A percentile compares a stretch with the other conserved stretches of the same genome.
Conservation (phyloP, 2,888 invertebrate species). For the Rhodophaea formosa region DNA sequence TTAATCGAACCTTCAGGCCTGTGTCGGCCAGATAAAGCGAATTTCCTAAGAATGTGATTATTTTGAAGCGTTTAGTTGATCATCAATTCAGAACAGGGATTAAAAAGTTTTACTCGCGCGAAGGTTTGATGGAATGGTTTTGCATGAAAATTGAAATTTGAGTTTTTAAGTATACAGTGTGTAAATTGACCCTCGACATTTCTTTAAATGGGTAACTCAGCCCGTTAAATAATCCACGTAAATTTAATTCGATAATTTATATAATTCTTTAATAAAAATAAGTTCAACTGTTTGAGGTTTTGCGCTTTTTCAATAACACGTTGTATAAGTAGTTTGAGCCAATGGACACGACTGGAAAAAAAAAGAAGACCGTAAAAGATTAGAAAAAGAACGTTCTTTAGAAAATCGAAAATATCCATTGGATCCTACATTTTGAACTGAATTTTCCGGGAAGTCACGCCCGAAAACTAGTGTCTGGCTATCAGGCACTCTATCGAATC, state of each 20-base stretch:
- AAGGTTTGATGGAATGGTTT: background rate
- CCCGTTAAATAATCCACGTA: too few relatives aligned
- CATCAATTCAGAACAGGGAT: slow-evolving; percentile 8
- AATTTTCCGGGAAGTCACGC: slow-evolving; percentile 7
- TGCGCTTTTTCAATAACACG: too few relatives aligned
- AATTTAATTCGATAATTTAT: too few relatives aligned
- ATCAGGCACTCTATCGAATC: slow-evolving; percentile 12
- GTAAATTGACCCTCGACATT: too few relatives aligned
- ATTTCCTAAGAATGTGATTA: slow-evolving; percentile 42
- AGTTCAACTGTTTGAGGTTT: too few relatives aligned
- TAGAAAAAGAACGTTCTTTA: too few relatives aligned
- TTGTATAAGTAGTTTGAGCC: too few relatives aligned
- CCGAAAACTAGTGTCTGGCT: slow-evolving; percentile 1
- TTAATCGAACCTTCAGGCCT: slow-evolving; percentile 57
- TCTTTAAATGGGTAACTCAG: too few relatives aligned
- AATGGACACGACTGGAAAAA: too few relatives aligned
- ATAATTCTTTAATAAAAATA: too few relatives aligned
- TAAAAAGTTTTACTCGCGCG: background rate
- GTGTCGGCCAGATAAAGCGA: slow-evolving; percentile 45
- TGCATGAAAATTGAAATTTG: background rate
- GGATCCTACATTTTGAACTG: background rate
- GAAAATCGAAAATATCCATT: background rate
- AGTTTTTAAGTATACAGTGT: background rate
- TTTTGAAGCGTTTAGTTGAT: slow-evolving; percentile 25
- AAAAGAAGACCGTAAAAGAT: too few relatives aligned